Base-by-base conservation (phyloP, 2,888 invertebrate genomes). In the Argynnis bischoffii region DNA sequence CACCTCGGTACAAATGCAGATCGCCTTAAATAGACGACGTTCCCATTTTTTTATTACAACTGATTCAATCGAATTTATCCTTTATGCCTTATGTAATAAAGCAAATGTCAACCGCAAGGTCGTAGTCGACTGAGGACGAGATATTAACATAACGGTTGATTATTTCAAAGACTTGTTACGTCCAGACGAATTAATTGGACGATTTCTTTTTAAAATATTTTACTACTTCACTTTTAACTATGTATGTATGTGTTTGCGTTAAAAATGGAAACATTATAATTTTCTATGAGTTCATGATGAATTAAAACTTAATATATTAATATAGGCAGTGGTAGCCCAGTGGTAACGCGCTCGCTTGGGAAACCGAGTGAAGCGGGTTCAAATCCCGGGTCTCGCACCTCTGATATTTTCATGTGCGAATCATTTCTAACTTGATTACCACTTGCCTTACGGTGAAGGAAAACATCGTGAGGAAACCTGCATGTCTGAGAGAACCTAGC, bases 11-110 rank as follows among this genome's bases (percentile, higher is more conserved):
- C 57, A 53, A 67, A 73, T 72, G 67, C 65, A 67, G 68, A 69
- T 66, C 70, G 64, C 69, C 69, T 71, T 71, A 69, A 67, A 71
- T 65, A 67, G 71, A 50, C 50, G 64, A 31, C 51, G 69, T 66
- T 56, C 35, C 50, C 35, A 35, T 56, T 35, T 48, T 56, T 21
- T 1, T n/a, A n/a, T 8, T 31, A 5, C 16, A 16, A 65, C 18
- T 18, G 21, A 70, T 72, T 26, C 56, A 46, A 68, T 70, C 77
- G 71, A 79, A 78, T 80, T 69, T 77, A 71, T 74, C 74, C 83
- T 78, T 75, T 81, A 76, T 71, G 48, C 0, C 47, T 41, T 68
- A 73, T 57, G 68, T 3, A 59, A 75, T 82, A 83, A 79, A 77
- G 78, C 26, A 63, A 67, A 73, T 63, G 46, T n/a, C n/a, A 60